Base-by-base conservation (phyloP, 2,113 vertebrate genomes). In the Hassar affinis region DNA sequence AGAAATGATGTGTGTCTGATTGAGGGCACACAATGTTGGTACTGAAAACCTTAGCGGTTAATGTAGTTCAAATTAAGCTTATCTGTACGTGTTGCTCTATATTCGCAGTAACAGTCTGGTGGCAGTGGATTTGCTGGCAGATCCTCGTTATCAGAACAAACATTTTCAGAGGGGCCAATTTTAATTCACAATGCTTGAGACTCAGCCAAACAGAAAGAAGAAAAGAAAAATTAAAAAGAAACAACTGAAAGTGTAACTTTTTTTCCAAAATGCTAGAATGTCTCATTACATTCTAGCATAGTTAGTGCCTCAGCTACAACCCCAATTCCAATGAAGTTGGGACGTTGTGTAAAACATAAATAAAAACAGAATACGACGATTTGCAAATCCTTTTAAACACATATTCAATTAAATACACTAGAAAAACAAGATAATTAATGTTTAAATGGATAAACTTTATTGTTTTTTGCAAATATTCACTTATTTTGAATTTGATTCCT, bases 101-200 rank as follows among this genome's bases (percentile, higher is more conserved):
- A 52, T 84, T 68, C 54, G 25, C 20, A 62, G 12, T 78, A 33
- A 80, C 57, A 76, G 30, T 42, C 9, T 45, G 25, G 51, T 54
- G 59, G 75, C 59, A 78, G 82, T 77, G 61, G 33, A n/a, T 59
- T 69, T 27, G 54, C 76, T 71, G 62, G 64, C 27, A 52, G 59
- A 68, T 80, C 20, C 30, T 79, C 12, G 27, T 22, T 14, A 18
- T 52, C 49, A 69, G 7, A 79, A 64, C 68, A 15, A 27, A 27
- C 12, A 64, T 64, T 47, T 42, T 77, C 27, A 15, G 33, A 10
- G 77, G 10, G 14, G n/a, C 3, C 17, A 69, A 12, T 52, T 49
- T 47, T 42, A 68, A 30, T 33, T 62, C 47, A 15, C 59, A 12
- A 38, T 33, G 30, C 9, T 77, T 22, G 8, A 77, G 18, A 11